These are phyloP conservation scores for Geranospiza caerulescens DNA, from an alignment of 2,797 vertebrate species.

Conservation along the genomic window DNA sequence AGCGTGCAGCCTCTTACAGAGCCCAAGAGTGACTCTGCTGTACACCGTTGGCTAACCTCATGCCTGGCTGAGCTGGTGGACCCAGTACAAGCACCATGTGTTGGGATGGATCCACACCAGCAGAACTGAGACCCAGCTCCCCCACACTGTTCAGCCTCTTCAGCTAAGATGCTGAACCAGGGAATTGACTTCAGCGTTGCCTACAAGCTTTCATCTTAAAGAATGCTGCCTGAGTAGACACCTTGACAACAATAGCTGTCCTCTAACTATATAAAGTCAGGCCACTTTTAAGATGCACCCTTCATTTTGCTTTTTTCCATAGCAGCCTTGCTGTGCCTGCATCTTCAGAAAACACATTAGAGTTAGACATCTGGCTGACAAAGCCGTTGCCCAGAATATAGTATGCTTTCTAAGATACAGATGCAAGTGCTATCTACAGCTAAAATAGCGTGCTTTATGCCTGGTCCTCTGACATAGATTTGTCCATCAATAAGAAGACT, in stretches of 20 bases:
- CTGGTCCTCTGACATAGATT: neutral
- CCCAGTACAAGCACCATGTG: fast-evolving
- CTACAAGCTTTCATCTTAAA: neutral
- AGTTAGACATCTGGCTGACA: neutral
- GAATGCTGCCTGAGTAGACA: neutral
- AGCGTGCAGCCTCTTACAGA: neutral
- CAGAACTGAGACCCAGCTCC: neutral
- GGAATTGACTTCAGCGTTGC: neutral
- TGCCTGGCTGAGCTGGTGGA: fast-evolving
- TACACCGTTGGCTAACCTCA: neutral
- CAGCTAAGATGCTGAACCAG: neutral
- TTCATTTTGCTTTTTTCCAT: neutral
- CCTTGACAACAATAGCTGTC: neutral
- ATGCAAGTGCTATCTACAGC: neutral
- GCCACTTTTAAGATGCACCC: neutral
- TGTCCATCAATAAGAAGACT: neutral
- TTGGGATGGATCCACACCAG: neutral
- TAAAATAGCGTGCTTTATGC: neutral
- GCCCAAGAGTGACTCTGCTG: neutral
- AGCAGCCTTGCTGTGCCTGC: neutral
- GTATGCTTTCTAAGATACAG: neutral
- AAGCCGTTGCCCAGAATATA: neutral
- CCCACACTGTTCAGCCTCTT: neutral
- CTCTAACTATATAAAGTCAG: neutral
- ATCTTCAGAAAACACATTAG: neutral